Evolutionary conservation across 2,888 invertebrate species (phyloP).

Genomic region (Synergus gifuensis): DNA sequence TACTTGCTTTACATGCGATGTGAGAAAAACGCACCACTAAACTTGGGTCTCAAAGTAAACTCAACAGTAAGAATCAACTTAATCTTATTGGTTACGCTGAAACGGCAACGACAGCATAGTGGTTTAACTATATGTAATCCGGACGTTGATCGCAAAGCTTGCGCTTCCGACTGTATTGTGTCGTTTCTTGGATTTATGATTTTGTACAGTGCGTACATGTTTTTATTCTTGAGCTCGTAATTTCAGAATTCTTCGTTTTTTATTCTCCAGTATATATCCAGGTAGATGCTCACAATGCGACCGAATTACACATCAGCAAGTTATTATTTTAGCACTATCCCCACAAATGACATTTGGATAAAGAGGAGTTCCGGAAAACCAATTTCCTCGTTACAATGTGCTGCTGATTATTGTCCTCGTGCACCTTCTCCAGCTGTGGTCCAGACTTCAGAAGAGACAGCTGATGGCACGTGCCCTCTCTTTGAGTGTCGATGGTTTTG

Average conservation of each 20-base stretch:
- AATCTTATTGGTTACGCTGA: constrained; percentile 71
- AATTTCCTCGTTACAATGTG: constrained; percentile 43
- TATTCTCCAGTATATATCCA: neutral
- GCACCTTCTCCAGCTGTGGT: constrained; percentile 72
- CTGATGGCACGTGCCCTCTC: constrained; percentile 76
- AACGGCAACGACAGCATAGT: constrained; percentile 60
- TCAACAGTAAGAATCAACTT: constrained; percentile 36
- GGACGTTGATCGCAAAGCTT: constrained; percentile 60
- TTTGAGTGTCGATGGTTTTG: constrained; percentile 68
- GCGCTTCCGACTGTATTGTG: constrained; percentile 60
- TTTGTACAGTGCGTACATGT: neutral
- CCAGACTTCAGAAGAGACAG: constrained; percentile 73
- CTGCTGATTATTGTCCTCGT: constrained; percentile 53
- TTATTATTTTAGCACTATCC: too few species aligned
- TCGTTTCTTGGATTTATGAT: constrained; percentile 70
- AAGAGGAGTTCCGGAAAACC: neutral
- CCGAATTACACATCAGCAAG: too few species aligned
- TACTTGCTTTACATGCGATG: too few species aligned
- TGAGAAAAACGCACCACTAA: too few species aligned
- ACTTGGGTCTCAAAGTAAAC: too few species aligned
- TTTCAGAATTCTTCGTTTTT: neutral
- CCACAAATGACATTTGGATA: neutral
- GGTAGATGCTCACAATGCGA: neutral
- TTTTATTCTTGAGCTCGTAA: neutral
- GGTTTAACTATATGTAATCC: constrained; percentile 53